A percentile compares a stretch with the other conserved stretches of the same genome.
Conservation (phyloP, 1,140 invertebrate species). For the Mizuhopecten yessoensis region DNA sequence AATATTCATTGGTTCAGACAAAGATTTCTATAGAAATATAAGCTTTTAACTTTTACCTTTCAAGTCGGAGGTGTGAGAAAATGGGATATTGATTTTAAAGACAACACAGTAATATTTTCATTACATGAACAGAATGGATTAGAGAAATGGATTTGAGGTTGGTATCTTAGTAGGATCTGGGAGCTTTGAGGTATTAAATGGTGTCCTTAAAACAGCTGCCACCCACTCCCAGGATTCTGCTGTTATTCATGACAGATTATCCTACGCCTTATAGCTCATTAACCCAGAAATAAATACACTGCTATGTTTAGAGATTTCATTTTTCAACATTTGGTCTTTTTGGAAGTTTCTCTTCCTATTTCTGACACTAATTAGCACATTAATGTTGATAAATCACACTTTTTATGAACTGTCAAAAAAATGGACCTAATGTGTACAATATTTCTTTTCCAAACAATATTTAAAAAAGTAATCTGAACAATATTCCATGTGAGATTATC, state of each 20-base stretch:
- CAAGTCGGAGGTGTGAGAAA: background rate
- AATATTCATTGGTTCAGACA: background rate
- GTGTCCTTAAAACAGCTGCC: background rate
- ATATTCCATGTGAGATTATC: too few species aligned
- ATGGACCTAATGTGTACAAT: background rate
- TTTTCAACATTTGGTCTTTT: background rate
- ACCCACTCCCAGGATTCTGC: background rate
- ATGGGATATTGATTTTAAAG: background rate
- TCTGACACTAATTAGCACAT: background rate
- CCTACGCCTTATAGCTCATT: background rate
- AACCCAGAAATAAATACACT: background rate
- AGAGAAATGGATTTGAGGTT: background rate
- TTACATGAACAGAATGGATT: background rate
- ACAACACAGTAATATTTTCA: background rate
- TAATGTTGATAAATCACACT: background rate
- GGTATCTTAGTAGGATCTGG: background rate
- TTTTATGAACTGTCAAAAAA: background rate
- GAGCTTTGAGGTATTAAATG: background rate
- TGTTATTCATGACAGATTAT: conserved; percentile 33
- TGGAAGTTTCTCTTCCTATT: background rate
- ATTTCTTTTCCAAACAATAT: too few species aligned
- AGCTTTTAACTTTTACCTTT: too few species aligned
- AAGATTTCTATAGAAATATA: too few species aligned
- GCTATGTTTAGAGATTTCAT: background rate
- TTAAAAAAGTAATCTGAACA: too few species aligned